Conservation (phyloP, 2,888 invertebrate species). For the Chironomus riparius region DNA sequence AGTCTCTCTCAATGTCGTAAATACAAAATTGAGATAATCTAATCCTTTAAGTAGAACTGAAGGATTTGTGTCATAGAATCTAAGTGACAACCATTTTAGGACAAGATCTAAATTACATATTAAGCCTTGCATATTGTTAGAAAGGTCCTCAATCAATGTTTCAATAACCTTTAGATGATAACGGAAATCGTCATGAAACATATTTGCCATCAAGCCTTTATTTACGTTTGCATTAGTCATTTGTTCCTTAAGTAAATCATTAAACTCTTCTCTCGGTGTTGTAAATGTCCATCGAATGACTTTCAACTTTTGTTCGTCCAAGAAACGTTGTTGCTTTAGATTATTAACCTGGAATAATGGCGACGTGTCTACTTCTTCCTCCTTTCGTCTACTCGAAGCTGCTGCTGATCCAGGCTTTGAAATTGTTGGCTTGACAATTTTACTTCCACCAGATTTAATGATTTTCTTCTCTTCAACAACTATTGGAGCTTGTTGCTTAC, state of each 20-base stretch:
- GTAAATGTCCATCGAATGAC: constrained; percentile 94
- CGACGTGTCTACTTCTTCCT: constrained; percentile 73
- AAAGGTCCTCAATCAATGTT: constrained; percentile 71
- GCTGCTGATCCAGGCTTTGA: constrained; percentile 30
- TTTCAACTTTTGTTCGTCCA: constrained; percentile 90
- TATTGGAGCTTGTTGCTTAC: constrained; percentile 47
- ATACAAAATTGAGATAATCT: constrained; percentile 79
- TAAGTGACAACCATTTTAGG: constrained; percentile 89
- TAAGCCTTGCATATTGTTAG: constrained; percentile 67
- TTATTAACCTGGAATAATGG: constrained; percentile 73
- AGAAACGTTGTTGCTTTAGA: constrained; percentile 82
- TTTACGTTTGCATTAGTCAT: constrained; percentile 84
- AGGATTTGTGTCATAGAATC: constrained; percentile 98
- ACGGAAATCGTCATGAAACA: constrained; percentile 92
- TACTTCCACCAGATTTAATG: constrained; percentile 50
- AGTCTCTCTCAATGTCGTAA: constrained; percentile 66
- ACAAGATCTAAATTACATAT: constrained; percentile 89
- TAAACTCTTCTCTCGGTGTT: constrained; percentile 86
- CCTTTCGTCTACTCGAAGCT: constrained; percentile 57
- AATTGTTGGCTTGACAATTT: constrained; percentile 36
- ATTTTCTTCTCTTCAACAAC: constrained; percentile 43
- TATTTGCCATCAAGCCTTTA: constrained; percentile 73
- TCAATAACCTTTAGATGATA: constrained; percentile 94
- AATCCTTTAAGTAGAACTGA: constrained; percentile 92
- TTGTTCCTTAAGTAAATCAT: constrained; percentile 81